These are phyloP conservation scores for Brachyhypopomus occidentalis DNA, from an alignment of 2,113 vertebrate species.

Conservation along the genomic window DNA sequence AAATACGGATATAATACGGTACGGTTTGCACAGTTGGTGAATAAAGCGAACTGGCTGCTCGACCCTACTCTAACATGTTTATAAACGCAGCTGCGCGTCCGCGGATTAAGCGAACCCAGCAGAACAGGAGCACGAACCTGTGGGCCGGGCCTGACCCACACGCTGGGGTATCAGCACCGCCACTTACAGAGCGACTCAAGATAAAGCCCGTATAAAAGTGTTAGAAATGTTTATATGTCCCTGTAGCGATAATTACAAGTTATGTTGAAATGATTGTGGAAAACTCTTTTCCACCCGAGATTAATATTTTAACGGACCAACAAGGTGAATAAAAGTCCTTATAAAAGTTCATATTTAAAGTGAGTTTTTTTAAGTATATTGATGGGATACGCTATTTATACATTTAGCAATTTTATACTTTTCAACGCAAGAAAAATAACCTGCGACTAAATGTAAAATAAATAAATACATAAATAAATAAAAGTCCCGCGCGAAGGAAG, in stretches of 20 bases:
- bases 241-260: neutral
- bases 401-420: no score
- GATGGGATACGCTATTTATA: no score
- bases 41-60: neutral
- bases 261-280: no score
- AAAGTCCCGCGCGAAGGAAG: neutral
- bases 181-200: neutral
- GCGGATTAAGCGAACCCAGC: conserved; percentile 15
- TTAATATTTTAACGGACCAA: conserved; percentile 1
- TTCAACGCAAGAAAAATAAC: no score
- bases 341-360: neutral
- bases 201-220: neutral
- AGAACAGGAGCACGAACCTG: neutral
- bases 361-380: no score
- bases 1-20: neutral
- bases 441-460: no score
- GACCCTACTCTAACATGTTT: neutral
- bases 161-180: no score
- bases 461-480: neutral
- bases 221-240: neutral
- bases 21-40: neutral
- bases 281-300: neutral
- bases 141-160: neutral
- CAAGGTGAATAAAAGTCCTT: neutral
- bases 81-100: neutral